These are phyloP conservation scores for Chorisops tibialis DNA, from an alignment of 2,888 invertebrate genomes.

Conservation along the genomic window DNA sequence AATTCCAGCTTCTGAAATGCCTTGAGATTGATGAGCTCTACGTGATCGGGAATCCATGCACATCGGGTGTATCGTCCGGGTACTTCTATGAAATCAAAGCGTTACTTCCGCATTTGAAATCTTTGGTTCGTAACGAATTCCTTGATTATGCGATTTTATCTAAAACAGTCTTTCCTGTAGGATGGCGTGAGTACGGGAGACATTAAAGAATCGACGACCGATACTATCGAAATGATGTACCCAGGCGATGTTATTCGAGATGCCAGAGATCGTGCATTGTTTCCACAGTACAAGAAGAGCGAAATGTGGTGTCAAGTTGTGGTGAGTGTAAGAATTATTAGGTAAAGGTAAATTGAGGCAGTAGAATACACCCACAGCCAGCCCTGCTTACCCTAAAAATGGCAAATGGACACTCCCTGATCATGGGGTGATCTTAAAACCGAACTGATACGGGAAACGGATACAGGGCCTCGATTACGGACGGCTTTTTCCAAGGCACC, in stretches of 20 bases:
- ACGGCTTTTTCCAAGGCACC: too few species aligned
- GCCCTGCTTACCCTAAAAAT: too few species aligned
- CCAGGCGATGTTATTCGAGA: slow-evolving; percentile 27
- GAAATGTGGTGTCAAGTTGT: slow-evolving; percentile 34
- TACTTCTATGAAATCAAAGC: slow-evolving; percentile 25
- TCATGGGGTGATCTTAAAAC: too few species aligned
- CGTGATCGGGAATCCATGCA: slow-evolving; percentile 30
- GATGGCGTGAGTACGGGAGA: slow-evolving; percentile 23
- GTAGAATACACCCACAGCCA: too few species aligned
- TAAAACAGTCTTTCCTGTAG: slow-evolving; percentile 1
- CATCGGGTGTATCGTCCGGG: neutral
- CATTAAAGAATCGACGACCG: neutral
- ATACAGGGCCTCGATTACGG: too few species aligned
- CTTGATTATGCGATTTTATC: neutral
- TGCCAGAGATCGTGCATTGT: neutral
- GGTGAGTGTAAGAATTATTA: too few species aligned
- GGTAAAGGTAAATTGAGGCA: too few species aligned
- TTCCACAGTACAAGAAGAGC: slow-evolving; percentile 25
- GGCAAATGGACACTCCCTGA: too few species aligned
- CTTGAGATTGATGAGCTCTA: slow-evolving; percentile 28
- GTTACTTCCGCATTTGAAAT: slow-evolving; percentile 23
- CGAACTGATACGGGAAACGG: too few species aligned
- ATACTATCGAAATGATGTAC: slow-evolving; percentile 28
- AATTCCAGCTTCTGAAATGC: slow-evolving; percentile 26
- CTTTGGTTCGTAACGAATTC: slow-evolving; percentile 18